Evolutionary conservation across 2,113 vertebrate genomes (phyloP).

Genomic region (Lepus americanus): DNA sequence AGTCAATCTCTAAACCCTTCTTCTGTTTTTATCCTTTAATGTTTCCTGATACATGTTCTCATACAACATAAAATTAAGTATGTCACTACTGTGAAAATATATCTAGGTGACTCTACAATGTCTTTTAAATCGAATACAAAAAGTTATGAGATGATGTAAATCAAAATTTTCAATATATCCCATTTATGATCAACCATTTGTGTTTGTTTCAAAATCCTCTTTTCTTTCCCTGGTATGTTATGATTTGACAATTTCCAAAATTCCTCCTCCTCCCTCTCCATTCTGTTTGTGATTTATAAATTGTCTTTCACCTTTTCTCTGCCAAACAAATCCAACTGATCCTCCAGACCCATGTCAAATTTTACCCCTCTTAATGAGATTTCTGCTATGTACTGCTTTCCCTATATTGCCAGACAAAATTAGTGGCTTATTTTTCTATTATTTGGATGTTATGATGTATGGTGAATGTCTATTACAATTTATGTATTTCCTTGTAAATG

Average conservation of each 20-base stretch:
- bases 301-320: not conserved
- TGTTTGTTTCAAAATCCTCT: not conserved
- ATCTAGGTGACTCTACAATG: not conserved
- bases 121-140: not conserved
- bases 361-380: not conserved
- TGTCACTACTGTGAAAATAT: not conserved
- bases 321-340: not conserved
- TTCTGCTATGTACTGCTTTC: not conserved
- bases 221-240: not conserved
- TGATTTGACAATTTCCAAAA: not conserved
- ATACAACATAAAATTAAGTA: not conserved
- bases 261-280: not conserved
- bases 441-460: not conserved
- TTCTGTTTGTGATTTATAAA: not conserved
- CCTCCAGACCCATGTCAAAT: not conserved
- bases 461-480: conserved; percentile 1
- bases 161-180: not conserved
- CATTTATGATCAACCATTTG: not conserved
- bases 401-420: not conserved
- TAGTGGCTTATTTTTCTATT: conserved; percentile 27
- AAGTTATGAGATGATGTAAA: not conserved
- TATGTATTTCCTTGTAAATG: not conserved
- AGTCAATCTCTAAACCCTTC: not conserved
- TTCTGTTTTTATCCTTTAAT: not conserved
- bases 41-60: not conserved